Evolutionary conservation across 2,888 invertebrate species (phyloP), one percentile per base, ranked within the genome.

Genomic region (Perdita meconis): DNA sequence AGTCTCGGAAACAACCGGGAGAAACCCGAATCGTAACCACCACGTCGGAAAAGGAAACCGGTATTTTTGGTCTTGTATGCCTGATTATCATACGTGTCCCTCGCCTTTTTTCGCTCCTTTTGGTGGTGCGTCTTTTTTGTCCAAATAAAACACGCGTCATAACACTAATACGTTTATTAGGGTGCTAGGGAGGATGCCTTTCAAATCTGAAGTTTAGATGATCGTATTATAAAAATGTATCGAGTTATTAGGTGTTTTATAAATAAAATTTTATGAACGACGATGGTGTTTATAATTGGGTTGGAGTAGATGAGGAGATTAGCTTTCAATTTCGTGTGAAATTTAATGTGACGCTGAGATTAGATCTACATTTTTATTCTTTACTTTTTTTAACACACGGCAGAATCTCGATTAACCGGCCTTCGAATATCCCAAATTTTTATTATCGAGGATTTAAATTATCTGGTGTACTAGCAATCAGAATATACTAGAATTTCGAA

Each of bases 21-120:
- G 83, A 82, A 85, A 83, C 83, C 83, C 74, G 85, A 85, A 85
- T 83, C 82, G 78, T 82, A 84, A 83, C 81, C 84, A 72, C 70
- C 70, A 61, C 30, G 78, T 60, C 76, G 70, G 65, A 70, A 63
- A 70, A 73, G 74, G 81, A 78, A 85, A 85, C 85, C 85, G 85
- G 83, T 84, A 85, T 85, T 85, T 84, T 85, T 70, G 82, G 73
- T 77, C 78, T 6, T 79, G 70, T 83, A 80, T 68, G 78, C 70
- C 85, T 85, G 78, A 85, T 85, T 85, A 85, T 82, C 85, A 85
- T 85, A 82, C 76, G 80, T 69, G 64, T 73, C 59, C 69, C 59
- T 60, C 67, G 74, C 80, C n/a, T n/a, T 78, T 75, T 77, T 78
- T 83, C 81, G 64, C 81, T 81, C 84, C 74, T 77, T 75, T 80